A percentile compares a stretch with the other conserved stretches of the same genome.
phyloP scores from a whole-genome alignment of 2,113 vertebrate genomes.

The Gila orcuttii region DNA sequence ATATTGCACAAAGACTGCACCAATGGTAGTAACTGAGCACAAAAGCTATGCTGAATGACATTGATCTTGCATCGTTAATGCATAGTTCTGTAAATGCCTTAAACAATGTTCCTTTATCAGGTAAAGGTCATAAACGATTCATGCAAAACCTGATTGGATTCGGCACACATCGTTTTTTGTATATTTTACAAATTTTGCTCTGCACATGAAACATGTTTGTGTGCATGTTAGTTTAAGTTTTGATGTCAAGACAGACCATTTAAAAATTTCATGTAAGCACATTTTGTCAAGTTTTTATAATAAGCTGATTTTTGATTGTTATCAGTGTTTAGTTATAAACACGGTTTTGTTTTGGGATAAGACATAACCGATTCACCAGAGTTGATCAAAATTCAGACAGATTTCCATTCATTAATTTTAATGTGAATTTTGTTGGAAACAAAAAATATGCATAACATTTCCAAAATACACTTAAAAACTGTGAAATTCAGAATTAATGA shows the following conservation, averaged over 20 bases:
- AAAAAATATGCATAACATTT: background rate
- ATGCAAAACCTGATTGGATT: too few relatives aligned
- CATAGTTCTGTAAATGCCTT: background rate
- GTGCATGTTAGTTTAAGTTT: background rate
- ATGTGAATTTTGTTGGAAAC: background rate
- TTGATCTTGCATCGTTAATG: background rate
- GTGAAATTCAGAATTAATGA: background rate
- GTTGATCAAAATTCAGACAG: background rate
- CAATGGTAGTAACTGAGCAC: background rate
- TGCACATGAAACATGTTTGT: background rate
- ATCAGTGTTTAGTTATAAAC: background rate
- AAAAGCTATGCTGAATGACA: background rate
- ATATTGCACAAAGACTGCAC: slow-evolving; percentile 10
- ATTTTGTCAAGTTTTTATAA: background rate
- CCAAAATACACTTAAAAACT: background rate
- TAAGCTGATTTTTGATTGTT: background rate
- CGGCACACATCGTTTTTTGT: background rate
- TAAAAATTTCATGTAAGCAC: background rate
- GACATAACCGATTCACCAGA: background rate
- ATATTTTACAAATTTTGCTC: background rate
- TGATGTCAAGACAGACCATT: background rate
- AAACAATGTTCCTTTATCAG: background rate
- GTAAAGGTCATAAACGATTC: background rate
- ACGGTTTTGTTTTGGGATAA: background rate
- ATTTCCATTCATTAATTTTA: too few relatives aligned